A percentile compares a stretch with the other conserved stretches of the same genome.
phyloP scores from a whole-genome alignment of 1,140 invertebrate genomes.

The Chrysopa pallens region DNA sequence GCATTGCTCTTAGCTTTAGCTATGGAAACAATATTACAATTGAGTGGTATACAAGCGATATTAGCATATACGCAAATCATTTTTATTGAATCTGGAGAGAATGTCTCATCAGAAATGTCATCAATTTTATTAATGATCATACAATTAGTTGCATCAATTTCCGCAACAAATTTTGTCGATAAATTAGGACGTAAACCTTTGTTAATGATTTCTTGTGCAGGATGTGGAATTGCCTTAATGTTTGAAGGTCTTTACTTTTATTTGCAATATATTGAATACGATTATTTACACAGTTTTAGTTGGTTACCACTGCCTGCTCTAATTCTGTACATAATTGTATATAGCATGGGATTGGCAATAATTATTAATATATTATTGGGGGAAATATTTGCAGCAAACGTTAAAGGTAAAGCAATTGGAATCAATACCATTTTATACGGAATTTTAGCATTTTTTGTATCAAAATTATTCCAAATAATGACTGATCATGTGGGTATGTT shows the following conservation, averaged over 20 bases:
- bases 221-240: neutral
- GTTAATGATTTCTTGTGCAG: neutral
- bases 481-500: slow-evolving; percentile 36
- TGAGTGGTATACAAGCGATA: slow-evolving; percentile 36
- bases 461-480: slow-evolving; percentile 18
- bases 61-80: slow-evolving; percentile 38
- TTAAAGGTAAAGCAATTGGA: slow-evolving; percentile 14
- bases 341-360: slow-evolving; percentile 14
- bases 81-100: slow-evolving; percentile 17
- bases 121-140: slow-evolving; percentile 30
- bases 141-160: slow-evolving; percentile 24
- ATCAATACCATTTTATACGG: slow-evolving; percentile 10
- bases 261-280: neutral
- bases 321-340: slow-evolving; percentile 12
- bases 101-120: slow-evolving; percentile 14
- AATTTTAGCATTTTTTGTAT: slow-evolving; percentile 16
- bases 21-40: slow-evolving; percentile 33
- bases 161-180: neutral
- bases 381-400: slow-evolving; percentile 17
- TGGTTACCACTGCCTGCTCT: slow-evolving; percentile 7
- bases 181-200: neutral
- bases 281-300: slow-evolving; percentile 1
- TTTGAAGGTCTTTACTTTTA: slow-evolving; percentile 5
- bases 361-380: slow-evolving; percentile 17
- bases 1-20: slow-evolving; percentile 25